A percentile compares a stretch with the other conserved stretches of the same genome.
phyloP scores from a whole-genome alignment of 2,797 vertebrate species.

The Melopsittacus undulatus region DNA sequence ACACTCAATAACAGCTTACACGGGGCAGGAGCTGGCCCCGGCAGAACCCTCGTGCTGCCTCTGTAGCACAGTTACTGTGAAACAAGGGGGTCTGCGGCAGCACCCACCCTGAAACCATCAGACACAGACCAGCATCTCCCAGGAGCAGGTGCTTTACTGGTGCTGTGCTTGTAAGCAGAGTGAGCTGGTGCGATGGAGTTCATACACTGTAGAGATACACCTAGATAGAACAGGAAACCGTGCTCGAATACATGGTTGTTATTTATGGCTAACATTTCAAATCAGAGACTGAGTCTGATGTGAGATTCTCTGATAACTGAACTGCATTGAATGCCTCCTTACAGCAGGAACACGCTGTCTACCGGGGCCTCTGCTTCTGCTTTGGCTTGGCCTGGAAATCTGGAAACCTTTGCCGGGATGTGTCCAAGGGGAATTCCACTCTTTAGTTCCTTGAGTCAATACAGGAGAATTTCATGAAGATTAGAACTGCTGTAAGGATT shows the following conservation, averaged over 20 bases:
- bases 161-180: neutral
- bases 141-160: fast-evolving
- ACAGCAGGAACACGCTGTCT: fast-evolving
- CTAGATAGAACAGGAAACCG: neutral
- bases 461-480: neutral
- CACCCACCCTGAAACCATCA: fast-evolving
- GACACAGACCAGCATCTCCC: neutral
- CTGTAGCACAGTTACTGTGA: fast-evolving
- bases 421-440: neutral
- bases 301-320: neutral
- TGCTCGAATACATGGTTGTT: neutral
- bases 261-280: neutral
- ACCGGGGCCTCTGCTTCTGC: neutral
- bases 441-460: neutral
- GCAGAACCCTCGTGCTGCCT: neutral
- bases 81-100: neutral
- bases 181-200: fast-evolving
- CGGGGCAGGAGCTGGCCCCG: neutral
- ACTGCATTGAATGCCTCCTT: neutral
- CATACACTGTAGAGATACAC: neutral
- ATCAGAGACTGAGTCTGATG: neutral
- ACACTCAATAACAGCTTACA: fast-evolving
- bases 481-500: neutral
- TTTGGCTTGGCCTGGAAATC: neutral
- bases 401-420: fast-evolving